phyloP scores from a whole-genome alignment of 2,113 vertebrate genomes.

The Origma solitaria region DNA sequence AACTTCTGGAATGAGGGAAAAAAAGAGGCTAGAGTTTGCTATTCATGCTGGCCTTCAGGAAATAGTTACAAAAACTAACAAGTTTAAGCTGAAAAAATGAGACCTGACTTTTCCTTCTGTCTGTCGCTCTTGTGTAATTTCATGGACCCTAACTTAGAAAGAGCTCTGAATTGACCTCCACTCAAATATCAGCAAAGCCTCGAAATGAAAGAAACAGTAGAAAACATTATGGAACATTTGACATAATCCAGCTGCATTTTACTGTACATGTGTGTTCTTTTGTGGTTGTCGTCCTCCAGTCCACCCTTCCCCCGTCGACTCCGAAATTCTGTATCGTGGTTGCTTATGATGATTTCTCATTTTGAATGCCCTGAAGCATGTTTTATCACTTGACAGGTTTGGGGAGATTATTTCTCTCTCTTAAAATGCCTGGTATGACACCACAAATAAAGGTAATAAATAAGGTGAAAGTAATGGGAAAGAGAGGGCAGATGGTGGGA shows the following conservation, averaged over 20 bases:
- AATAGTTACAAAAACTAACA: neutral
- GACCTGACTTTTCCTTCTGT: neutral
- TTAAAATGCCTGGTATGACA: neutral
- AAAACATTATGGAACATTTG: neutral
- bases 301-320: rapidly evolving
- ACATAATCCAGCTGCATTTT: neutral
- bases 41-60: neutral
- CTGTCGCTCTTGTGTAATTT: rapidly evolving
- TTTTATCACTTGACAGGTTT: neutral
- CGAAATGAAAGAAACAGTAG: neutral
- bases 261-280: neutral
- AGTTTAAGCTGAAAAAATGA: neutral
- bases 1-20: neutral
- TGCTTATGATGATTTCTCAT: neutral
- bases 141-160: neutral
- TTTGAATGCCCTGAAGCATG: neutral
- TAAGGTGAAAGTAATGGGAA: neutral
- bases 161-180: neutral
- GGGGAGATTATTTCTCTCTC: neutral
- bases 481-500: neutral
- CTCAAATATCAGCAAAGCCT: neutral
- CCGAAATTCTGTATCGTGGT: neutral
- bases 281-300: neutral
- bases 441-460: neutral
- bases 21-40: neutral